Evolutionary conservation across 35 echinoderm and acorn worm species (phyloP).

Genomic region (Ophioderma brevispina): DNA sequence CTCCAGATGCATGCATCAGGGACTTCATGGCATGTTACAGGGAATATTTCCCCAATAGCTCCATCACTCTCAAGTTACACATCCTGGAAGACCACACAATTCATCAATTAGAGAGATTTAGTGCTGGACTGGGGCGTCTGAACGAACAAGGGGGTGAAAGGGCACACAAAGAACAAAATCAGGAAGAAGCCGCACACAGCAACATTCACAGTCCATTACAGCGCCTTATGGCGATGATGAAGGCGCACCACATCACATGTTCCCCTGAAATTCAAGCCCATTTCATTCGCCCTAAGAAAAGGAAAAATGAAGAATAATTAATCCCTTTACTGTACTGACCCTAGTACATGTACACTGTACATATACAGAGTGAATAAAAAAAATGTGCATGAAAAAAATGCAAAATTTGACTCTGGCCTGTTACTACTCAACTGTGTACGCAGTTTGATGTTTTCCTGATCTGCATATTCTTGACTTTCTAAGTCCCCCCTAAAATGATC

Average conservation of each 20-base stretch:
- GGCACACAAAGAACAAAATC: slow-evolving; percentile 47
- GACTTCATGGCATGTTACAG: slow-evolving; percentile 30
- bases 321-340: too few species aligned
- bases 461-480: too few species aligned
- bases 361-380: too few species aligned
- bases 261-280: neutral
- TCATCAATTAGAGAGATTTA: slow-evolving; percentile 20
- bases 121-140: slow-evolving; percentile 23
- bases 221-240: slow-evolving; percentile 3
- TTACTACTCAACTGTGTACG: too few species aligned
- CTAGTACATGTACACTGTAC: too few species aligned
- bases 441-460: too few species aligned
- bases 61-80: slow-evolving; percentile 61
- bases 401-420: too few species aligned
- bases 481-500: too few species aligned
- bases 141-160: slow-evolving; percentile 61
- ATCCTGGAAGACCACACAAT: slow-evolving; percentile 63
- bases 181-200: slow-evolving; percentile 8
- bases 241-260: neutral
- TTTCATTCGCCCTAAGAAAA: neutral
- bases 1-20: slow-evolving; percentile 46
- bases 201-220: neutral
- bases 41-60: slow-evolving; percentile 25
- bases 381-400: too few species aligned
- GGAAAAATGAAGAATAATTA: too few species aligned